Evolutionary conservation across 1,140 invertebrate genomes (phyloP).

Genomic region (Panagrolaimus sp.): DNA sequence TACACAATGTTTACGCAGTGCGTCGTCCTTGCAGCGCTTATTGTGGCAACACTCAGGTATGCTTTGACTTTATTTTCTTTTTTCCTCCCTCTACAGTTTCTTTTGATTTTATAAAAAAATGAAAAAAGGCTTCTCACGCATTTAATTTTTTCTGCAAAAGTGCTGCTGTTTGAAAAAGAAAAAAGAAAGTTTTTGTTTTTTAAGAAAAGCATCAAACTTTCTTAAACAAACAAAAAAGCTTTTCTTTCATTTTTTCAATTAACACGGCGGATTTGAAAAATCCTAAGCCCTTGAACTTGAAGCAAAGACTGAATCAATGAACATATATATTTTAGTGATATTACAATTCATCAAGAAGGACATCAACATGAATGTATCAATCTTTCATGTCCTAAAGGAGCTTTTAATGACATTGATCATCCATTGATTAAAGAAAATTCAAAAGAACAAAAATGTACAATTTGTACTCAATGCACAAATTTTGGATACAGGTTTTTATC

Average conservation of each 20-base stretch:
- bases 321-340: not conserved
- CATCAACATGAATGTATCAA: not conserved
- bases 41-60: slow-evolving; percentile 3
- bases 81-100: too few relatives aligned
- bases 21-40: slow-evolving; percentile 7
- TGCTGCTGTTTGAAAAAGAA: too few relatives aligned
- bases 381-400: slow-evolving; percentile 4
- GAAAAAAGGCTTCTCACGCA: too few relatives aligned
- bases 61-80: not conserved
- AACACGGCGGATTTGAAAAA: too few relatives aligned
- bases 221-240: too few relatives aligned
- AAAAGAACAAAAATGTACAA: not conserved
- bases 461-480: slow-evolving; percentile 1
- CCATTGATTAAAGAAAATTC: not conserved
- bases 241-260: too few relatives aligned
- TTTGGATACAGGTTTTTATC: not conserved
- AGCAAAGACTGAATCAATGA: too few relatives aligned
- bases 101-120: too few relatives aligned
- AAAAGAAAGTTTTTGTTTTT: too few relatives aligned
- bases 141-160: too few relatives aligned
- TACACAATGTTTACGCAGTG: slow-evolving; percentile 12
- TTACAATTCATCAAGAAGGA: slow-evolving; percentile 7
- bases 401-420: slow-evolving; percentile 3
- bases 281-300: too few relatives aligned
- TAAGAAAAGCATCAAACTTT: too few relatives aligned